Evolutionary conservation across 2,113 vertebrate species (phyloP).

Genomic region (Sclerurus mexicanus): DNA sequence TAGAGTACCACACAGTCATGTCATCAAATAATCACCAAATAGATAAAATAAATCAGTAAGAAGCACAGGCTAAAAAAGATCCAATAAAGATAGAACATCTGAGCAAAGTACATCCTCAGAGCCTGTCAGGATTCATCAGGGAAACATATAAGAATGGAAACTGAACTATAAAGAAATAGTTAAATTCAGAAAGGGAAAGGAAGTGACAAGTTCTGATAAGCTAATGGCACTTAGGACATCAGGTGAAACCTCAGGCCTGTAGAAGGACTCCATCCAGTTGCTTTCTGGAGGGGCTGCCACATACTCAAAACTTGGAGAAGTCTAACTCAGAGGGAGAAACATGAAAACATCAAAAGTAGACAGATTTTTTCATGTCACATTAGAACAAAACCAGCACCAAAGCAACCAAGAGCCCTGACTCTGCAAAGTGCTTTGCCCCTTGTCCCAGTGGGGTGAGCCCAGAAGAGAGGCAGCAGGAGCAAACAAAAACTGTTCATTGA

Average conservation of each 20-base stretch:
- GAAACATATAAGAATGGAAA: background rate
- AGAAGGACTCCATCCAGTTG: background rate
- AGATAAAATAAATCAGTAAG: background rate
- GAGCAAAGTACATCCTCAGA: background rate
- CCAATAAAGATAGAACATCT: background rate
- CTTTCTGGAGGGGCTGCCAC: background rate
- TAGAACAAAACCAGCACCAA: background rate
- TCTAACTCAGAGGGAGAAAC: background rate
- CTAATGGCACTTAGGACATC: background rate
- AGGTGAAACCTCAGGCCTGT: background rate
- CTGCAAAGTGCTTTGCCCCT: background rate
- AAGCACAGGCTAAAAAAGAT: background rate
- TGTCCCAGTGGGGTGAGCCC: background rate
- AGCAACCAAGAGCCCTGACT: background rate
- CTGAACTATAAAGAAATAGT: background rate
- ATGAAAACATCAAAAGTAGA: background rate
- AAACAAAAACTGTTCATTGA: background rate
- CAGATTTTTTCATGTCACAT: background rate
- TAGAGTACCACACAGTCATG: background rate
- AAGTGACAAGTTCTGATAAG: background rate
- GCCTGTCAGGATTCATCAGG: background rate
- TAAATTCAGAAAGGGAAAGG: background rate
- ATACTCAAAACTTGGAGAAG: background rate
- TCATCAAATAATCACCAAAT: background rate
- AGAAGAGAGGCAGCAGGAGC: background rate